Conservation (phyloP, 1,140 invertebrate genomes). For the Latrodectus geometricus region DNA sequence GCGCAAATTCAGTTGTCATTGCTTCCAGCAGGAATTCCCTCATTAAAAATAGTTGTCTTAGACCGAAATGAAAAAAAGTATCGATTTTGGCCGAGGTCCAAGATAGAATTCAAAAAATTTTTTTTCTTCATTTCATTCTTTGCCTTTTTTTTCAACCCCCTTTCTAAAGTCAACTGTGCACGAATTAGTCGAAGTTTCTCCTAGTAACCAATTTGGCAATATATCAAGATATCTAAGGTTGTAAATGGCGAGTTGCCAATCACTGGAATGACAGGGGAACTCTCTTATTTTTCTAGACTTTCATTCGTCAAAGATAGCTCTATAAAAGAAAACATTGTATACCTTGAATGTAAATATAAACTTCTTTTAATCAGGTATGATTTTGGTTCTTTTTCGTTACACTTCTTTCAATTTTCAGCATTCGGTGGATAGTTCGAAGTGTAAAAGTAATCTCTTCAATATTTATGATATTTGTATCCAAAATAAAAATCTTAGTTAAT, state of each 20-base stretch:
- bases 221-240: not conserved
- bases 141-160: not conserved
- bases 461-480: no score
- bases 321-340: not conserved
- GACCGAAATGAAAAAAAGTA: no score
- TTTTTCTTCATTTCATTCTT: not conserved
- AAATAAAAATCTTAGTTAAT: no score
- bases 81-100: no score
- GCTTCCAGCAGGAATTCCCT: no score
- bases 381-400: not conserved
- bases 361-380: not conserved
- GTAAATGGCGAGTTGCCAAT: no score
- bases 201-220: constrained; percentile 1
- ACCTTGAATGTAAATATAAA: not conserved
- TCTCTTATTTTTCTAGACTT: not conserved
- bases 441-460: no score
- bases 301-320: not conserved
- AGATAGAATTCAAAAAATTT: not conserved
- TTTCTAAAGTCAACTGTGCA: not conserved
- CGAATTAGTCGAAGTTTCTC: not conserved
- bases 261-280: not conserved
- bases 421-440: no score
- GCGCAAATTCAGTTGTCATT: no score
- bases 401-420: no score
- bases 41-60: no score